Evolutionary conservation across 92 coral and sea anemone genomes (phyloP).

Genomic region (Epizoanthus scotinus): DNA sequence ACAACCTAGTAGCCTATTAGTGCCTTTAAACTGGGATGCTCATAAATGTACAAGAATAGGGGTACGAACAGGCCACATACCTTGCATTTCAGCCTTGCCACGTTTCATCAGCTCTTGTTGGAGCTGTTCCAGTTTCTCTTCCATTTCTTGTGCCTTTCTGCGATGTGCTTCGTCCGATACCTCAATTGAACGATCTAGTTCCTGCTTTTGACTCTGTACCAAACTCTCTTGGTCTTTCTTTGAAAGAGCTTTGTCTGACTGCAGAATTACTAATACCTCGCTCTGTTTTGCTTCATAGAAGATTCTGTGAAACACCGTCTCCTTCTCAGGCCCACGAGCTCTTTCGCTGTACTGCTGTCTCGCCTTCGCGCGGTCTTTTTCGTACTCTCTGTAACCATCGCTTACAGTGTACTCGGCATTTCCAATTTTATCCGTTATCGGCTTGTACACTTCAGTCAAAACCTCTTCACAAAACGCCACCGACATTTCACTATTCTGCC

Average conservation of each 20-base stretch:
- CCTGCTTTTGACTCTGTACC: background rate
- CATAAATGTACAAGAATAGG: too few relatives aligned
- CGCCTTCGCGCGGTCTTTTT: conserved; percentile 19
- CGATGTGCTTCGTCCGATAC: conserved; percentile 3
- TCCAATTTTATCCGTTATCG: conserved; percentile 4
- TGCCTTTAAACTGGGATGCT: too few relatives aligned
- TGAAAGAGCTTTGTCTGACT: conserved; percentile 27
- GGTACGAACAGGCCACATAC: too few relatives aligned
- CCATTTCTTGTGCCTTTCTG: conserved; percentile 1
- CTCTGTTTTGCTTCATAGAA: conserved; percentile 12
- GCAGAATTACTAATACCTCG: conserved; percentile 30
- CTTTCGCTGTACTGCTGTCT: background rate
- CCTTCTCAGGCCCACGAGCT: conserved; percentile 31
- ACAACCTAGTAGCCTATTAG: too few relatives aligned
- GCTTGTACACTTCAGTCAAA: conserved; percentile 2
- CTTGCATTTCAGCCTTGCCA: background rate
- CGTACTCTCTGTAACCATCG: conserved; percentile 17
- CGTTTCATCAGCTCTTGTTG: background rate
- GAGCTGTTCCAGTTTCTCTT: background rate
- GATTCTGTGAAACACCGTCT: conserved; percentile 12
- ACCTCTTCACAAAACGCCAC: conserved; percentile 25
- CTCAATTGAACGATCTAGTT: background rate
- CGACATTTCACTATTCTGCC: conserved; percentile 21
- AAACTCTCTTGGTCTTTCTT: background rate
- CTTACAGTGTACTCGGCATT: conserved; percentile 2